Evolutionary conservation across 1,140 invertebrate species (phyloP).

Genomic region (Liolophura sinensis): DNA sequence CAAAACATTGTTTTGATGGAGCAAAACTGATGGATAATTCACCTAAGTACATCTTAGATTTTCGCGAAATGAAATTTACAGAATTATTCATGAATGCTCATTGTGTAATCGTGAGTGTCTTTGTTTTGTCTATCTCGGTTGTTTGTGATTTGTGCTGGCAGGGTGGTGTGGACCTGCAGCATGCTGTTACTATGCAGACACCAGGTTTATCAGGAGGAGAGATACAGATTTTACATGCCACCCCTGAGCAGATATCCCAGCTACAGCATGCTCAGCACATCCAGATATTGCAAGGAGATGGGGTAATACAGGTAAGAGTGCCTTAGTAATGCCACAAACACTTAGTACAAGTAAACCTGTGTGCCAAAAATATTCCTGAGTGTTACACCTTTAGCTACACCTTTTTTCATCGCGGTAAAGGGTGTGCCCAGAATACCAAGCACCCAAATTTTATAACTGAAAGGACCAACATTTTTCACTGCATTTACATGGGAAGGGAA

Average conservation of each 20-base stretch:
- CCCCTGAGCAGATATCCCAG: slow-evolving; percentile 58
- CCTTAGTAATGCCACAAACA: too few relatives aligned
- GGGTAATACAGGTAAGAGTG: slow-evolving; percentile 47
- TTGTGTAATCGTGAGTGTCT: not conserved
- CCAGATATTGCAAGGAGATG: slow-evolving; percentile 56
- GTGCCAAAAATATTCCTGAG: not conserved
- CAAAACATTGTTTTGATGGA: too few relatives aligned
- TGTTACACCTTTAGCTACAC: too few relatives aligned
- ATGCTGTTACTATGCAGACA: slow-evolving; percentile 38
- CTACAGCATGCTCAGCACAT: slow-evolving; percentile 59
- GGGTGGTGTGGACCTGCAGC: slow-evolving; percentile 32
- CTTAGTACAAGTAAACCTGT: too few relatives aligned
- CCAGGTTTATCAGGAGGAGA: slow-evolving; percentile 50
- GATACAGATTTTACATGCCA: slow-evolving; percentile 59
- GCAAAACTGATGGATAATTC: too few relatives aligned
- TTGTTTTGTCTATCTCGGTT: not conserved
- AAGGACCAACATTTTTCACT: too few relatives aligned
- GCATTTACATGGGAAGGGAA: too few relatives aligned
- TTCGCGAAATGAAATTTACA: slow-evolving; percentile 5
- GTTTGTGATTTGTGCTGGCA: slow-evolving; percentile 11
- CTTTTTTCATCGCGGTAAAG: too few relatives aligned
- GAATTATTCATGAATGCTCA: not conserved
- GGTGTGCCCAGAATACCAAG: too few relatives aligned
- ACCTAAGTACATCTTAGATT: too few relatives aligned
- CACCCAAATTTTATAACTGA: too few relatives aligned